phyloP scores from a whole-genome alignment of 2,888 invertebrate species.

The Eupithecia tripunctaria region DNA sequence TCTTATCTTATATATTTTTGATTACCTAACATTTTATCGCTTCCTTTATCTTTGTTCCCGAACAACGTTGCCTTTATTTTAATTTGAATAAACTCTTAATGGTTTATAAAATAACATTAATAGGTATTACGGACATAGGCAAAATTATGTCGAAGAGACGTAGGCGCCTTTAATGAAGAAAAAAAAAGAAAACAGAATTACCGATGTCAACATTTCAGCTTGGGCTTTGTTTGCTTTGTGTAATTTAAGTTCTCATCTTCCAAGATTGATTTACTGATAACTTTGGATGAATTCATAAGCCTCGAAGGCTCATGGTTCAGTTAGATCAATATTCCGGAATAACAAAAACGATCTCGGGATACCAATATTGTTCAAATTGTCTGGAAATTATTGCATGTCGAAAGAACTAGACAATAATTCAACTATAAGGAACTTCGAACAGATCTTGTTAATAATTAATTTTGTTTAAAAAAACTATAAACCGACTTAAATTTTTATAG shows the following conservation, averaged over 20 bases:
- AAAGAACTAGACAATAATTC: constrained; percentile 14
- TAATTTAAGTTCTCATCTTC: not conserved
- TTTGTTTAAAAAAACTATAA: too few relatives aligned
- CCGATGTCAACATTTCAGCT: constrained; percentile 1
- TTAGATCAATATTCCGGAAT: not conserved
- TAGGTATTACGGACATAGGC: too few relatives aligned
- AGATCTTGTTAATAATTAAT: constrained; percentile 24
- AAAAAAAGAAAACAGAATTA: too few relatives aligned
- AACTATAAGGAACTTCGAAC: constrained; percentile 7
- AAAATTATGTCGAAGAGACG: too few relatives aligned
- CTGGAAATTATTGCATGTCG: constrained; percentile 19
- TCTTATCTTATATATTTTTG: too few relatives aligned
- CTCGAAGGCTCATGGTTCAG: not conserved
- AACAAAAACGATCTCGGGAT: not conserved
- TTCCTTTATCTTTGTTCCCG: too few relatives aligned
- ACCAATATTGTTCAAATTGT: not conserved
- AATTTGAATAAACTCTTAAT: too few relatives aligned
- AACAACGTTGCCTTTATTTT: too few relatives aligned
- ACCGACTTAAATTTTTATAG: too few relatives aligned
- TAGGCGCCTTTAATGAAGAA: too few relatives aligned
- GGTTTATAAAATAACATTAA: too few relatives aligned
- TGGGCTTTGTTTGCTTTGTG: constrained; percentile 5
- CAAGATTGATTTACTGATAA: constrained; percentile 11
- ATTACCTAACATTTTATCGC: too few relatives aligned
- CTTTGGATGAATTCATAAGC: constrained; percentile 7